These are phyloP conservation scores for Karalla daura DNA, from an alignment of 2,797 vertebrate genomes.

Conservation along the genomic window DNA sequence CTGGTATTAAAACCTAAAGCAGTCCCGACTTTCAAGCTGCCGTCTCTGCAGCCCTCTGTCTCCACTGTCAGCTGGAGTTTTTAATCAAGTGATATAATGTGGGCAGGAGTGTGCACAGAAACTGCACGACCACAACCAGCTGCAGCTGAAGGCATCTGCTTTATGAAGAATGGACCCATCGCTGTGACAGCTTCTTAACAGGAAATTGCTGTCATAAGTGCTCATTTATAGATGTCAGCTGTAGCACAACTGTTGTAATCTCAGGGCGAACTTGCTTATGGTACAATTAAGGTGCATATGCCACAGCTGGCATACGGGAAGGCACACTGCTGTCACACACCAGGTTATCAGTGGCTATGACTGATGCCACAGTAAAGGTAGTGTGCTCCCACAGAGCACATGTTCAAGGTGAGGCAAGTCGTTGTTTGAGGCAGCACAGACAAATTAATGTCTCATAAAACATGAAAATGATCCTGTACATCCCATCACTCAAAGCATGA, in stretches of 20 bases:
- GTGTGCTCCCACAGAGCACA: conserved; percentile 72
- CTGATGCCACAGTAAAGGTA: conserved; percentile 50
- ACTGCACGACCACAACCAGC: conserved; percentile 6
- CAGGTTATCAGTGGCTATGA: conserved; percentile 64
- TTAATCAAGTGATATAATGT: conserved; percentile 82
- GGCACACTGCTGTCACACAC: conserved; percentile 54
- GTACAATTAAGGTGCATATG: conserved; percentile 46
- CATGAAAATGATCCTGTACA: conserved; percentile 22
- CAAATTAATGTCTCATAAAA: conserved; percentile 68
- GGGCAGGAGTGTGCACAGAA: conserved; percentile 39
- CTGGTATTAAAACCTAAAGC: conserved; percentile 70
- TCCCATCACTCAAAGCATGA: conserved; percentile 1
- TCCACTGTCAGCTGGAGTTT: conserved; percentile 86
- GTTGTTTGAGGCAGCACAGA: conserved; percentile 65
- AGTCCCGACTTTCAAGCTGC: conserved; percentile 78
- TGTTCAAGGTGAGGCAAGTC: conserved; percentile 59
- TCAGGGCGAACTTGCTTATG: conserved; percentile 47
- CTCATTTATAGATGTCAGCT: conserved; percentile 65
- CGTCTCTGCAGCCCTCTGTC: conserved; percentile 76
- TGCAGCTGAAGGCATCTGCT: conserved; percentile 7
- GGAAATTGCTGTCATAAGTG: conserved; percentile 50
- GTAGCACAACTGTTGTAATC: conserved; percentile 58
- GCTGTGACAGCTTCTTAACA: not conserved
- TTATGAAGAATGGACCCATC: not conserved
- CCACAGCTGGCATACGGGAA: conserved; percentile 73